phyloP scores from a whole-genome alignment of 1,140 invertebrate genomes.

The Liolophura sinensis region DNA sequence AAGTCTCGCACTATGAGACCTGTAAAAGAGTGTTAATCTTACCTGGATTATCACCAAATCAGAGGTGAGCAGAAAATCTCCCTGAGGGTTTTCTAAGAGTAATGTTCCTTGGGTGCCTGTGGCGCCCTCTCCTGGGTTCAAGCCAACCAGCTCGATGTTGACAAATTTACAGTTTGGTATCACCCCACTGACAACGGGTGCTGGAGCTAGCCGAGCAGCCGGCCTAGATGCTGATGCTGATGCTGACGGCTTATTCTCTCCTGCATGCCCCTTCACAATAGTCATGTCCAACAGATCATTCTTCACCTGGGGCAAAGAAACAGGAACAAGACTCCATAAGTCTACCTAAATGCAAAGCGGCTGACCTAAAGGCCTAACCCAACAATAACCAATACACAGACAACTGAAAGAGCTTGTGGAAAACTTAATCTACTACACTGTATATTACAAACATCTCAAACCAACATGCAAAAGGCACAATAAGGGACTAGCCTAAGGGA shows the following conservation, averaged over 20 bases:
- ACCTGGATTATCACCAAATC: slow-evolving; percentile 55
- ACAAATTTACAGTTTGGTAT: slow-evolving; percentile 67
- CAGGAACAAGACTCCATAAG: too few relatives aligned
- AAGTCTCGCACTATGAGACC: too few relatives aligned
- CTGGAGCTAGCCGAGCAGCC: slow-evolving; percentile 20
- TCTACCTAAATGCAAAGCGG: too few relatives aligned
- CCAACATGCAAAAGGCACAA: background rate
- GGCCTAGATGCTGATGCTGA: background rate
- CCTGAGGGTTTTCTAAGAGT: slow-evolving; percentile 72
- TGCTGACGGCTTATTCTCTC: background rate
- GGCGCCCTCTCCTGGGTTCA: slow-evolving; percentile 69
- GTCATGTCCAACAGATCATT: slow-evolving; percentile 27
- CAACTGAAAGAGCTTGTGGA: too few relatives aligned
- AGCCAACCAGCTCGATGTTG: slow-evolving; percentile 72
- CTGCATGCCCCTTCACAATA: slow-evolving; percentile 17
- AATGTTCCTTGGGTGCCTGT: slow-evolving; percentile 67
- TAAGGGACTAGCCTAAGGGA: background rate
- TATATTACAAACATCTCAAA: background rate
- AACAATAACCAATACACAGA: too few relatives aligned
- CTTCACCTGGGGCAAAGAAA: slow-evolving; percentile 30
- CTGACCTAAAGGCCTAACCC: too few relatives aligned
- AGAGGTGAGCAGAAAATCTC: slow-evolving; percentile 40
- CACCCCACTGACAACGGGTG: slow-evolving; percentile 31
- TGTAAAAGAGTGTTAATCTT: background rate
- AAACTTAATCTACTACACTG: too few relatives aligned